These are phyloP conservation scores for Myioborus miniatus DNA, from an alignment of 2,797 vertebrate species.

Conservation along the genomic window DNA sequence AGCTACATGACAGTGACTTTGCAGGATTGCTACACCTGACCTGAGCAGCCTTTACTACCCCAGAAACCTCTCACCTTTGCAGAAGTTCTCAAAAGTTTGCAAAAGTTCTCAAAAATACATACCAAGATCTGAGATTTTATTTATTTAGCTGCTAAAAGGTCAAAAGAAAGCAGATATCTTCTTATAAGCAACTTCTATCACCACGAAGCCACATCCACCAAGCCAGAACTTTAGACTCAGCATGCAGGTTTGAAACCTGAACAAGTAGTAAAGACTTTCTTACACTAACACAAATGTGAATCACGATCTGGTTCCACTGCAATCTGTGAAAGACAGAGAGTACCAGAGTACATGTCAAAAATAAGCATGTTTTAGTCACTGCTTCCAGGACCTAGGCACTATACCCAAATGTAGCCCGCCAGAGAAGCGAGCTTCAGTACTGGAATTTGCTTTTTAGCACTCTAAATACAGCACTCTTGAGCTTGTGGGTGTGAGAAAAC, in stretches of 20 bases:
- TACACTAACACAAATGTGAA: background rate
- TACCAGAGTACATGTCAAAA: slow-evolving; percentile 13
- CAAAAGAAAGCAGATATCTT: slow-evolving; percentile 49
- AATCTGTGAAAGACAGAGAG: slow-evolving; percentile 40
- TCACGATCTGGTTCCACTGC: background rate
- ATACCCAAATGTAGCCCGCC: slow-evolving; percentile 9
- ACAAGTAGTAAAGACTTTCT: background rate
- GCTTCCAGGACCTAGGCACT: slow-evolving; percentile 19
- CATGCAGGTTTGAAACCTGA: background rate
- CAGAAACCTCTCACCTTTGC: background rate
- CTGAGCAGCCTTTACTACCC: background rate
- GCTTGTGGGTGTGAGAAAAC: slow-evolving; percentile 74
- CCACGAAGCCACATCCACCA: background rate
- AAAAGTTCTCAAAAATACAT: background rate
- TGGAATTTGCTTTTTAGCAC: slow-evolving; percentile 56
- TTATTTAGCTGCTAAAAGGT: slow-evolving; percentile 36
- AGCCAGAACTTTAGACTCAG: background rate
- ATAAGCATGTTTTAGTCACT: slow-evolving; percentile 36
- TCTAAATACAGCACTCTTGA: slow-evolving; percentile 35
- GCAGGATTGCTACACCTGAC: background rate
- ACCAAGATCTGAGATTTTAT: background rate
- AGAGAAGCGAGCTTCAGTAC: background rate
- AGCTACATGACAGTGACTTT: background rate
- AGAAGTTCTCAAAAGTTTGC: background rate
- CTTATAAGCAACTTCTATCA: slow-evolving; percentile 10